Base-by-base conservation (phyloP, 2,888 invertebrate species). In the Antheraea yamamai region DNA sequence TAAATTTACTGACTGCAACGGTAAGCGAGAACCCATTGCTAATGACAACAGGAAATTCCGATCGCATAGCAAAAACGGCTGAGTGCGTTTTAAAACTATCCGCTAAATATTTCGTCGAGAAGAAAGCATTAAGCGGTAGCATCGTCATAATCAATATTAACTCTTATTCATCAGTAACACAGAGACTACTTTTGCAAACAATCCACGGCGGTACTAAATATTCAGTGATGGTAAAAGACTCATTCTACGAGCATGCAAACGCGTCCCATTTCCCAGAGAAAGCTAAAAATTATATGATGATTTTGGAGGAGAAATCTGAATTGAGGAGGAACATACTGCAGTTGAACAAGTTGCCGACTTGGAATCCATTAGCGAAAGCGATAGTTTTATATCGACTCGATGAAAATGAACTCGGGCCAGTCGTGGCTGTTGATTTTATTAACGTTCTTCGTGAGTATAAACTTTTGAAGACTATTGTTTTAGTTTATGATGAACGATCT, bases 271-370 rank as follows among this genome's bases (percentile, higher is more conserved):
- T 95, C 79, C 94, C 92, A 26, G 95, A 95, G 87, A 95, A 93
- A 88, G 95, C 95, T 76, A 95, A 95, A 88, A 95, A 95, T 89
- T 95, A 95, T 86, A 92, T 95, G 93, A 87, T 95, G 87, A 92
- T 95, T 87, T 88, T 95, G 78, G 94, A 95, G 86, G 91, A 93
- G 78, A 92, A 92, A 87, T 87, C 88, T 71, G 95, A 95, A 82
- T 85, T 95, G 68, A 87, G 83, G 79, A 88, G 92, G 81, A 93
- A 95, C 85, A 93, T 95, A 84, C 81, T 91, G 78, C 93, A 94
- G 83, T 84, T 95, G 79, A 92, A 92, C 79, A 92, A 91, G 83
- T 87, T 95, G 75, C 95, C 95, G 16, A 92, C 94, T 78, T 95
- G 95, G 95, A 95, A 95, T 85, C 95, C 95, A 77, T 88, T 94